Conservation (phyloP, 1,140 invertebrate genomes). For the Archivesica marissinica region DNA sequence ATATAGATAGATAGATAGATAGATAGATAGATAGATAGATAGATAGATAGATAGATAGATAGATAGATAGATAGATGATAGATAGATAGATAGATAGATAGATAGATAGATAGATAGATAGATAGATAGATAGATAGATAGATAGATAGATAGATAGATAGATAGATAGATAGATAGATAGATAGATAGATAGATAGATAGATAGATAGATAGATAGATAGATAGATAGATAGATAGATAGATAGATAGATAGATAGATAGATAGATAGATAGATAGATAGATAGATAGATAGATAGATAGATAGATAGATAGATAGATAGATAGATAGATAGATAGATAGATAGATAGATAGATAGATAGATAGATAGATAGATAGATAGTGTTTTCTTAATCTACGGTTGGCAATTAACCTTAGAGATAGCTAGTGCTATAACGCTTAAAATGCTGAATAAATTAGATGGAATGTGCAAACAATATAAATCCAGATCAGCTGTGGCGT, state of each 20-base stretch:
- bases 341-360: slow-evolving; percentile 17
- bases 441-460: too few relatives aligned
- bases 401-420: too few relatives aligned
- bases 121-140: not conserved
- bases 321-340: slow-evolving; percentile 17
- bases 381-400: too few relatives aligned
- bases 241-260: slow-evolving; percentile 17
- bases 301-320: slow-evolving; percentile 17
- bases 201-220: slow-evolving; percentile 12
- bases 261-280: slow-evolving; percentile 17
- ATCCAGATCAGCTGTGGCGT: too few relatives aligned
- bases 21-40: not conserved
- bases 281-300: slow-evolving; percentile 17
- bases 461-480: too few relatives aligned
- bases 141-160: not conserved
- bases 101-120: not conserved
- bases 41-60: not conserved
- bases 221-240: slow-evolving; percentile 17
- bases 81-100: not conserved
- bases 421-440: too few relatives aligned
- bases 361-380: slow-evolving; percentile 17
- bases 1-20: not conserved
- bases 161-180: not conserved
- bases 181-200: not conserved
- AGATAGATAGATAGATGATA: not conserved